A percentile compares a stretch with the other conserved stretches of the same genome.
Evolutionary conservation across 1,140 invertebrate genomes (phyloP).

Genomic region (Wiebesia pumilae): DNA sequence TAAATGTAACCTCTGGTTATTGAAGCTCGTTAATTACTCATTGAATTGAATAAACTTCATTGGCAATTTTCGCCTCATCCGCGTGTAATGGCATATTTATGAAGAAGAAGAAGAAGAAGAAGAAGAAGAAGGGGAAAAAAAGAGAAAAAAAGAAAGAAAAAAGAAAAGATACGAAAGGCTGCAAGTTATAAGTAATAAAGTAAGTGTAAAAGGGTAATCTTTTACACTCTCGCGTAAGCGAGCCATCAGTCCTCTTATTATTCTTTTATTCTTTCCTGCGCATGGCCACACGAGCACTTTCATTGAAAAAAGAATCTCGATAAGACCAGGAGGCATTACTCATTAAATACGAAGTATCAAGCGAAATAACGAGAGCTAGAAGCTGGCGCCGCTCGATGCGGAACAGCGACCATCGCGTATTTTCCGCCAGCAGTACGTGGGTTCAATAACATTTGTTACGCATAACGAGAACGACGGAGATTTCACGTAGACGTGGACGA

Average conservation of each 20-base stretch:
- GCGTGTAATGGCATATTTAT: neutral
- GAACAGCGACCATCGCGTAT: neutral
- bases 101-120: neutral
- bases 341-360: neutral
- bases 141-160: too few species aligned
- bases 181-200: too few species aligned
- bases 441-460: slow-evolving; percentile 30
- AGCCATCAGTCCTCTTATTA: too few species aligned
- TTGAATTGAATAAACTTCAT: neutral
- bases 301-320: neutral
- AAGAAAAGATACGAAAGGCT: too few species aligned
- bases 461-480: neutral
- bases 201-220: too few species aligned
- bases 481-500: neutral
- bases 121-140: neutral
- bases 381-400: neutral
- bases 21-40: neutral
- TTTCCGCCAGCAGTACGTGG: neutral
- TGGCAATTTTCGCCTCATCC: neutral
- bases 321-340: neutral
- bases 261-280: too few species aligned
- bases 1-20: too few species aligned
- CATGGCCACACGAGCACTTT: neutral
- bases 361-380: neutral
- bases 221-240: too few species aligned